phyloP scores from a whole-genome alignment of 1,140 invertebrate genomes.

The Neoseiulus cucumeris region DNA sequence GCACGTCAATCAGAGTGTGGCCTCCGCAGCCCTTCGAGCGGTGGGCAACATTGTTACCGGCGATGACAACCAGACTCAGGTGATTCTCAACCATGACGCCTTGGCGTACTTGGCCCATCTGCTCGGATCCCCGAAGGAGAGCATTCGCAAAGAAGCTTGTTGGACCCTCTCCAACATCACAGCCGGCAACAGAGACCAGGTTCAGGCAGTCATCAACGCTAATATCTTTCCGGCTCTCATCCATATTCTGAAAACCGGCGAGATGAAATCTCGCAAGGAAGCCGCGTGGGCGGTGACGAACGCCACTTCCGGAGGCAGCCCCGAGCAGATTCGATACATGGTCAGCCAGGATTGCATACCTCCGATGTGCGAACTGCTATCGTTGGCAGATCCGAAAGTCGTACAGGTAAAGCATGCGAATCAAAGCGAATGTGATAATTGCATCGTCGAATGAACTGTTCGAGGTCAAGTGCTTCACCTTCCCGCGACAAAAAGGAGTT shows the following conservation, averaged over 20 bases:
- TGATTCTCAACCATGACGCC: constrained; percentile 72
- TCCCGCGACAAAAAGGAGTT: too few relatives aligned
- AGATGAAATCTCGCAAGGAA: constrained; percentile 92
- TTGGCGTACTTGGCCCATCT: constrained; percentile 63
- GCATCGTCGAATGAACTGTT: too few relatives aligned
- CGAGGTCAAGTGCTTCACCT: too few relatives aligned
- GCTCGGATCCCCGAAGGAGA: constrained; percentile 55
- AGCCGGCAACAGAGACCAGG: constrained; percentile 80
- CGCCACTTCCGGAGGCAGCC: constrained; percentile 79
- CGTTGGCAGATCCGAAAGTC: constrained; percentile 85
- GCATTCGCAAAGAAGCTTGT: constrained; percentile 83
- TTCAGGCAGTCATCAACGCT: constrained; percentile 82
- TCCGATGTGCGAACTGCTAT: constrained; percentile 81
- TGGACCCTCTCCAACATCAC: constrained; percentile 98
- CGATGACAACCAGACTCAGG: constrained; percentile 89
- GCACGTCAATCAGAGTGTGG: constrained; percentile 67
- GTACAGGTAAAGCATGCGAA: constrained; percentile 49
- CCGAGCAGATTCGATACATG: constrained; percentile 66
- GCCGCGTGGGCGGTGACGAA: constrained; percentile 96
- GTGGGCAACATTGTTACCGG: constrained; percentile 97
- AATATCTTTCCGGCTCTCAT: constrained; percentile 84
- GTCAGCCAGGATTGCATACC: constrained; percentile 55
- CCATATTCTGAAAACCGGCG: constrained; percentile 68
- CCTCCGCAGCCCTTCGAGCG: constrained; percentile 81
- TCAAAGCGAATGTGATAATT: too few relatives aligned